phyloP scores from a whole-genome alignment of 2,797 vertebrate genomes.

The Crax fasciolata region DNA sequence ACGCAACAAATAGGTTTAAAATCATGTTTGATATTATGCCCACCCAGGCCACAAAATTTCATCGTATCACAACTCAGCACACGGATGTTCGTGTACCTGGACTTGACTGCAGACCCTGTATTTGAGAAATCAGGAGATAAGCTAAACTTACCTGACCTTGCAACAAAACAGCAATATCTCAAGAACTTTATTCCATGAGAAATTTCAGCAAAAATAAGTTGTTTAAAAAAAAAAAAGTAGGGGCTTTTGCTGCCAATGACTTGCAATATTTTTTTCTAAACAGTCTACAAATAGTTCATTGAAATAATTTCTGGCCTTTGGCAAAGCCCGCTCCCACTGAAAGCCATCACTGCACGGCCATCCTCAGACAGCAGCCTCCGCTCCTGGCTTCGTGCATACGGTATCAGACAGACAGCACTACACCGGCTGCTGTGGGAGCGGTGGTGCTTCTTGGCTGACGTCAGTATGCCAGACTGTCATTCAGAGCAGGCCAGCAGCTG shows the following conservation, averaged over 20 bases:
- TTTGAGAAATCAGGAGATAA: neutral
- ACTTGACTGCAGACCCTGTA: neutral
- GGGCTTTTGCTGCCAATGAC: neutral
- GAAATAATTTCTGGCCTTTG: neutral
- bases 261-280: neutral
- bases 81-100: neutral
- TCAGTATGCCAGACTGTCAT: neutral
- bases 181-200: neutral
- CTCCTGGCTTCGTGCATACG: neutral
- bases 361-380: neutral
- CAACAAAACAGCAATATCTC: neutral
- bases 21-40: neutral
- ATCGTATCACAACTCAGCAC: neutral
- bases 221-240: neutral
- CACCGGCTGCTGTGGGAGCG: neutral
- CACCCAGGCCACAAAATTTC: neutral
- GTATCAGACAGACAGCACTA: neutral
- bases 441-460: neutral
- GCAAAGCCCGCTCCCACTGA: neutral
- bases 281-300: neutral
- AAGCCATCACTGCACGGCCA: neutral
- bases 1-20: slow-evolving; percentile 38
- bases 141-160: neutral
- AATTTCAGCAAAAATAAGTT: neutral
- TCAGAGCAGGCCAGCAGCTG: neutral